Evolutionary conservation across 2,113 vertebrate species (phyloP).

Genomic region (Syrrhaptes paradoxus): DNA sequence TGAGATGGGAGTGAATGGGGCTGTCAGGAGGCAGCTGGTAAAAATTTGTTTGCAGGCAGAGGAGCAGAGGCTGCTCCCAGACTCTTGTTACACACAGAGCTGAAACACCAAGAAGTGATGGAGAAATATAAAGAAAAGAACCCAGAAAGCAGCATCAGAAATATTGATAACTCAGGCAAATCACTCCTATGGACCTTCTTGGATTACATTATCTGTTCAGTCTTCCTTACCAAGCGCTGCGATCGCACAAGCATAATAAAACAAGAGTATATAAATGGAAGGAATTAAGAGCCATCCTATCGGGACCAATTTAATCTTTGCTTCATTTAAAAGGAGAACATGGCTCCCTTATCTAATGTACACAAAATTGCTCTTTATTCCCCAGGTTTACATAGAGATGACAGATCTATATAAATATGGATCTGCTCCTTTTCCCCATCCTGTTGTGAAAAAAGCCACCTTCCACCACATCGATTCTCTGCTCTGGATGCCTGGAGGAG

Average conservation of each 20-base stretch:
- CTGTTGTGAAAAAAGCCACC: background rate
- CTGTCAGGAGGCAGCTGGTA: constrained; percentile 26
- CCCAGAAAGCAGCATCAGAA: background rate
- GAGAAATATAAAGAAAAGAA: background rate
- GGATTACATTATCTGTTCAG: constrained; percentile 11
- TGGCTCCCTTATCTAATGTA: constrained; percentile 62
- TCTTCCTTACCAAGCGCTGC: background rate
- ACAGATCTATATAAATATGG: constrained; percentile 41
- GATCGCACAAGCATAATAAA: constrained; percentile 59
- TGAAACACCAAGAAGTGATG: background rate
- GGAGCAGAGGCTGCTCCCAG: background rate
- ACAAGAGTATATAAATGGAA: constrained; percentile 50
- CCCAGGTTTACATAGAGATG: constrained; percentile 60
- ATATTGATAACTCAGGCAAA: constrained; percentile 40
- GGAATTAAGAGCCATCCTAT: constrained; percentile 62
- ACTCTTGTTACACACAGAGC: background rate
- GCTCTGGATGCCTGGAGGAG: background rate
- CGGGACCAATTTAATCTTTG: constrained; percentile 69
- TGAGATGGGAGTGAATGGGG: background rate
- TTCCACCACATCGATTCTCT: background rate
- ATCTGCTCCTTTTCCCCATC: background rate
- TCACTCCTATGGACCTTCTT: constrained; percentile 26
- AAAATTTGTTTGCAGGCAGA: background rate
- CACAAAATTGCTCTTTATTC: constrained; percentile 63
- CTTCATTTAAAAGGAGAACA: constrained; percentile 69